These are phyloP conservation scores for Megastigmus dorsalis DNA, from an alignment of 2,888 invertebrate genomes.

Conservation along the genomic window DNA sequence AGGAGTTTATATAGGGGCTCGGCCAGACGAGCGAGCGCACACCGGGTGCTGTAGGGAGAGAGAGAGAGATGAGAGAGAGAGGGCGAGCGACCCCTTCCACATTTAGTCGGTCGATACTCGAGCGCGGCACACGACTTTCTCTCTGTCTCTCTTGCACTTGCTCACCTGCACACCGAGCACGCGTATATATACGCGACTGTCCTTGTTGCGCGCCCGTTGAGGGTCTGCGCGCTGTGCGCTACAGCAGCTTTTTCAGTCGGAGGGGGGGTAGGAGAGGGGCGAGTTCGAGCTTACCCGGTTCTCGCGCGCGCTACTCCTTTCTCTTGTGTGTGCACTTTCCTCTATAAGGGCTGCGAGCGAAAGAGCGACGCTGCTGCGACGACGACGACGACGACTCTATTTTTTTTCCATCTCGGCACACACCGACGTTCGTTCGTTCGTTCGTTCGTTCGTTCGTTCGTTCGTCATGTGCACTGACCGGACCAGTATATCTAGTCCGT, in stretches of 20 bases:
- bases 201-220: not conserved
- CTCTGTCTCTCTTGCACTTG: too few species aligned
- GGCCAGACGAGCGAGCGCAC: constrained; percentile 10
- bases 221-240: too few species aligned
- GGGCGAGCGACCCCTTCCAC: not conserved
- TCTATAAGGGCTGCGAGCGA: too few species aligned
- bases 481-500: constrained; percentile 4
- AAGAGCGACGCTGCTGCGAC: too few species aligned
- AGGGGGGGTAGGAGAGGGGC: not conserved
- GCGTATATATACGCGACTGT: too few species aligned
- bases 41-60: too few species aligned
- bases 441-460: not conserved
- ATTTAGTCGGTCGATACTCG: constrained; percentile 36
- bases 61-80: too few species aligned
- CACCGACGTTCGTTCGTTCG: too few species aligned
- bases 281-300: constrained; percentile 1
- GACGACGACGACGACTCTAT: too few species aligned
- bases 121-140: constrained; percentile 4
- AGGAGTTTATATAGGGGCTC: constrained; percentile 16
- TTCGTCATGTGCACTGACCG: constrained; percentile 33
- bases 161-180: constrained; percentile 16
- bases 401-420: too few species aligned
- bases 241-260: too few species aligned
- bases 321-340: not conserved
- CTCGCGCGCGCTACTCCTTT: not conserved